A percentile compares a stretch with the other conserved stretches of the same genome.
Evolutionary conservation across 2,113 vertebrate genomes (phyloP).

Genomic region (Ptychochromis oligacanthus): DNA sequence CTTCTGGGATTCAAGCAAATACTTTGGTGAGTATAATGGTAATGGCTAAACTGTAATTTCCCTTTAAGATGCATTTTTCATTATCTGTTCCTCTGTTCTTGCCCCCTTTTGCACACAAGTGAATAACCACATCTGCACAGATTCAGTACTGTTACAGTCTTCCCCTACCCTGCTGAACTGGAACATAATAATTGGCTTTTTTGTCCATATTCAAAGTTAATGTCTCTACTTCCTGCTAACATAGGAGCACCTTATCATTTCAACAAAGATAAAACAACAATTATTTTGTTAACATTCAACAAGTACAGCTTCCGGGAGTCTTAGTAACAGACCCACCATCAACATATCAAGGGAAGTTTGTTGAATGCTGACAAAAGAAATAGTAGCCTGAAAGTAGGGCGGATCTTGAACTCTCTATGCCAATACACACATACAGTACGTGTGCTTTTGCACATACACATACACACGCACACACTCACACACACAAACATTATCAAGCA

Average conservation of each 20-base stretch:
- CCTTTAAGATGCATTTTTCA: background rate
- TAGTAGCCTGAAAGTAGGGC: slow-evolving; percentile 50
- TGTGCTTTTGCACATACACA: background rate
- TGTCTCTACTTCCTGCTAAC: slow-evolving; percentile 47
- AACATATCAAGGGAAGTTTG: slow-evolving; percentile 56
- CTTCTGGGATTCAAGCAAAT: too few relatives aligned
- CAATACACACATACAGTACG: slow-evolving; percentile 23
- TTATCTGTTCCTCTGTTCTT: background rate
- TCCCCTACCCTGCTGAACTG: background rate
- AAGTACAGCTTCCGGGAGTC: slow-evolving; percentile 49
- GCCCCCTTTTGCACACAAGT: background rate
- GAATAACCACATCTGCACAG: background rate
- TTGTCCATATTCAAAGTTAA: slow-evolving; percentile 33
- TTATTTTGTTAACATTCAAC: slow-evolving; percentile 68
- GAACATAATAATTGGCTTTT: slow-evolving; percentile 20
- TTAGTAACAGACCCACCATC: slow-evolving; percentile 49
- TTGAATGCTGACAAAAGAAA: slow-evolving; percentile 59
- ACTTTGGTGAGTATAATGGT: accelerated
- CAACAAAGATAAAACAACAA: slow-evolving; percentile 65
- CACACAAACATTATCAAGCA: slow-evolving; percentile 32
- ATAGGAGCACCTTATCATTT: slow-evolving; percentile 58
- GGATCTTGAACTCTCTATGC: slow-evolving; percentile 38
- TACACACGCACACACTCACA: slow-evolving; percentile 18
- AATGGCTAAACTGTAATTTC: background rate
- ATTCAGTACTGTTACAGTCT: background rate